These are phyloP conservation scores for Chironomus riparius DNA, from an alignment of 2,888 invertebrate species.

Conservation along the genomic window DNA sequence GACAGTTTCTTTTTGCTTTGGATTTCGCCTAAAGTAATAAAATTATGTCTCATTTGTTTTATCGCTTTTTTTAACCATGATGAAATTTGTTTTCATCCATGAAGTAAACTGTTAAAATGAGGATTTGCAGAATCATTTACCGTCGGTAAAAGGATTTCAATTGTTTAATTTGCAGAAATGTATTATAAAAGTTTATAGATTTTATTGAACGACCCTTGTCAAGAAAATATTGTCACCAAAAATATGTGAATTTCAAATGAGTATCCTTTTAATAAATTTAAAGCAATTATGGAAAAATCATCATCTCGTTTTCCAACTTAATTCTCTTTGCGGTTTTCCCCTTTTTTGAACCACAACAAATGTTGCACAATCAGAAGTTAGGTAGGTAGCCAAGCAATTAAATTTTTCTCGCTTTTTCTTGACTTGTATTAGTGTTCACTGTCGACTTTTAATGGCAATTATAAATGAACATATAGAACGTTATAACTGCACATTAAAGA, in stretches of 20 bases:
- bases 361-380: slow-evolving; percentile 1
- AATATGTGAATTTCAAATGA: background rate
- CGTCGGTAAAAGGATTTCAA: no score
- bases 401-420: no score
- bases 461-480: no score
- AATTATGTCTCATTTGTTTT: no score
- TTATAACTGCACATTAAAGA: background rate
- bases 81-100: no score
- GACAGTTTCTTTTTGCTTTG: background rate
- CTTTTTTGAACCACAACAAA: slow-evolving; percentile 9
- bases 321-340: slow-evolving; percentile 4
- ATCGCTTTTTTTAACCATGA: no score
- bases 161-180: background rate
- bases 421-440: no score
- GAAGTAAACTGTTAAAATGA: no score
- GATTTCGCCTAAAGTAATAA: no score
- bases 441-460: no score
- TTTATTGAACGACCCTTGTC: slow-evolving; percentile 15
- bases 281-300: slow-evolving; percentile 19
- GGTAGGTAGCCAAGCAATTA: background rate
- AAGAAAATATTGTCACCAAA: background rate
- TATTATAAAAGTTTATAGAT: background rate
- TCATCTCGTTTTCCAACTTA: slow-evolving; percentile 12
- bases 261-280: background rate
- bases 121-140: no score